Evolutionary conservation across 2,113 vertebrate species (phyloP).

Genomic region (Uria aalge): DNA sequence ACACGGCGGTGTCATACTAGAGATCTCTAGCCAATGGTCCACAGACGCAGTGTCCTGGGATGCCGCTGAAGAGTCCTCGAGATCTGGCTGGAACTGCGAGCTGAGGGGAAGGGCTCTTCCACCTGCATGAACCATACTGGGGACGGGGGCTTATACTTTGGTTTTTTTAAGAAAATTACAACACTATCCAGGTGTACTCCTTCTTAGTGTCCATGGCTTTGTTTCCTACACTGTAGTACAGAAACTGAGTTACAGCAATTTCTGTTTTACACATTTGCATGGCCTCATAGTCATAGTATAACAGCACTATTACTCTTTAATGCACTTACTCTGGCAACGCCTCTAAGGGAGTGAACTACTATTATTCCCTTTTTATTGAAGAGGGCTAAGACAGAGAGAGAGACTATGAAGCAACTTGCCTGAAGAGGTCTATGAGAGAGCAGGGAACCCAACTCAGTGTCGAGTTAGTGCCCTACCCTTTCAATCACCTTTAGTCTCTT

Average conservation of each 20-base stretch:
- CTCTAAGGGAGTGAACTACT: not conserved
- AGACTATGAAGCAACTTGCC: not conserved
- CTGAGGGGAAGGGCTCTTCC: not conserved
- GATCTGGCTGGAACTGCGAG: not conserved
- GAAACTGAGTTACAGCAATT: not conserved
- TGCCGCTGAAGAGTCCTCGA: not conserved
- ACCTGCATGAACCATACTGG: not conserved
- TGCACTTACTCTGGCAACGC: not conserved
- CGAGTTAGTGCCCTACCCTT: not conserved
- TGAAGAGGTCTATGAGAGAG: not conserved
- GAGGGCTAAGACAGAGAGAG: not conserved
- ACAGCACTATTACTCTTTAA: not conserved
- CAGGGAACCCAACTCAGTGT: not conserved
- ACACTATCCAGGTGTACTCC: not conserved
- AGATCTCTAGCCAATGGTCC: not conserved
- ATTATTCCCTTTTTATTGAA: not conserved
- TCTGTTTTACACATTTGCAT: not conserved
- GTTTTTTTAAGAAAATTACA: not conserved
- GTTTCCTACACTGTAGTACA: not conserved
- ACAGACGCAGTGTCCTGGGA: rapidly evolving
- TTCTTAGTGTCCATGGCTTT: not conserved
- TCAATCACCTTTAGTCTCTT: not conserved
- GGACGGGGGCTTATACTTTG: rapidly evolving
- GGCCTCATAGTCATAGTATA: not conserved
- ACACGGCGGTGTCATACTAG: not conserved